phyloP scores from a whole-genome alignment of 2,888 invertebrate genomes.

The Lampropteryx suffumata region DNA sequence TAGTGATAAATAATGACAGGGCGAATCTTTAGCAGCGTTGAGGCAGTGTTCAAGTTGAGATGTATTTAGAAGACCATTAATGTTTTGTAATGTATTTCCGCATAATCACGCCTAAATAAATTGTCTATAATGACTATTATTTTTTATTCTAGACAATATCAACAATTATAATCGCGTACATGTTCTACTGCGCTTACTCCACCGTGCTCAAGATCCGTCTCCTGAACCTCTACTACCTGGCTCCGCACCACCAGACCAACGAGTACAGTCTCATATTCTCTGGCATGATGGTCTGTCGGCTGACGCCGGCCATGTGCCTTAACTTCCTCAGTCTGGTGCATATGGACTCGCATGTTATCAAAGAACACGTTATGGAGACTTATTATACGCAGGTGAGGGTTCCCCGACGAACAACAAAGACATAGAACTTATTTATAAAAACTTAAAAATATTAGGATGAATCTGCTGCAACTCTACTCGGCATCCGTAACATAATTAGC shows the following conservation, averaged over 20 bases:
- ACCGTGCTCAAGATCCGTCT: conserved; percentile 98
- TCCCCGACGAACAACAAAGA: no score
- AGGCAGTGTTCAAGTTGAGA: no score
- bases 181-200: conserved; percentile 98
- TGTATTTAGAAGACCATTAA: no score
- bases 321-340: conserved; percentile 99
- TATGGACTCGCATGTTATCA: conserved; percentile 97
- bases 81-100: no score
- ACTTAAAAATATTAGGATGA: no score
- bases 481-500: no score
- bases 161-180: conserved; percentile 94
- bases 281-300: conserved; percentile 98
- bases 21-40: no score
- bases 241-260: conserved; percentile 98
- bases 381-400: conserved; percentile 93
- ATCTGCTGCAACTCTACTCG: no score
- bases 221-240: conserved; percentile 97
- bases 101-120: no score
- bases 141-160: conserved; percentile 88
- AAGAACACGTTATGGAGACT: conserved; percentile 91
- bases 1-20: no score
- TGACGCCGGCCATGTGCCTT: conserved; percentile 98
- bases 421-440: no score
- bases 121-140: neutral
- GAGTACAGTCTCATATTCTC: conserved; percentile 99